Conservation (phyloP, 1,140 invertebrate genomes). For the Drosophila ananassae region DNA sequence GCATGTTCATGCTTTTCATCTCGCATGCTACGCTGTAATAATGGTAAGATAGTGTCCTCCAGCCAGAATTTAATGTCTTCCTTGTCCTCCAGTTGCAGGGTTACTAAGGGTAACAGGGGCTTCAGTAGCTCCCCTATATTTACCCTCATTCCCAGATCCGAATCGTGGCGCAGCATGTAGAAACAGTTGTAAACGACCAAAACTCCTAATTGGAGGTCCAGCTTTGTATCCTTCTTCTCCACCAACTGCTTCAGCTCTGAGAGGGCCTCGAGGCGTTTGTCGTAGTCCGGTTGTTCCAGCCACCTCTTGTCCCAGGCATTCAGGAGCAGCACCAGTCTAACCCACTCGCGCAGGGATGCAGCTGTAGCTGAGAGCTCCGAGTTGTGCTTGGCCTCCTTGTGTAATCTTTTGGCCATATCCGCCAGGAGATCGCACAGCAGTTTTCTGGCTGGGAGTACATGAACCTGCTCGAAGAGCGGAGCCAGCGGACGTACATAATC, state of each 20-base stretch:
- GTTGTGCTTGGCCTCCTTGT: constrained; percentile 51
- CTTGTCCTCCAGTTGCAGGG: constrained; percentile 30
- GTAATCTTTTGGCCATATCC: constrained; percentile 85
- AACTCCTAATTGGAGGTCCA: constrained; percentile 88
- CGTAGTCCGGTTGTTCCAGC: constrained; percentile 96
- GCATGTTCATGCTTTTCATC: constrained; percentile 87
- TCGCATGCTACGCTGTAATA: constrained; percentile 89
- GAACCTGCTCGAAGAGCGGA: constrained; percentile 88
- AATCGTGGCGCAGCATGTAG: constrained; percentile 90
- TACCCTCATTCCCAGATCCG: constrained; percentile 93
- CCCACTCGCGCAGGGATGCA: constrained; percentile 77
- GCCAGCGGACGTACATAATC: constrained; percentile 88
- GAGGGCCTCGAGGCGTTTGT: constrained; percentile 90
- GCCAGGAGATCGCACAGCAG: constrained; percentile 86
- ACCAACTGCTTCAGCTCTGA: constrained; percentile 85
- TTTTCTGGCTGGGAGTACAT: constrained; percentile 87
- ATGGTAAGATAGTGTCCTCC: constrained; percentile 88
- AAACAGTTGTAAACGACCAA: constrained; percentile 93
- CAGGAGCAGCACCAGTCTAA: constrained; percentile 87
- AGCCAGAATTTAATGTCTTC: constrained; percentile 88
- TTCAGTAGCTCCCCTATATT: constrained; percentile 90
- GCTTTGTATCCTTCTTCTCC: constrained; percentile 79
- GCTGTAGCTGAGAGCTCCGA: neutral
- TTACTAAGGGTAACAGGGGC: constrained; percentile 85
- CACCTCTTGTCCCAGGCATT: constrained; percentile 94